Percentiles rank a stretch among this genome's conserved stretches.
phyloP scores from a whole-genome alignment of 2,113 vertebrate species.

The Gymnocephalus cernua region DNA sequence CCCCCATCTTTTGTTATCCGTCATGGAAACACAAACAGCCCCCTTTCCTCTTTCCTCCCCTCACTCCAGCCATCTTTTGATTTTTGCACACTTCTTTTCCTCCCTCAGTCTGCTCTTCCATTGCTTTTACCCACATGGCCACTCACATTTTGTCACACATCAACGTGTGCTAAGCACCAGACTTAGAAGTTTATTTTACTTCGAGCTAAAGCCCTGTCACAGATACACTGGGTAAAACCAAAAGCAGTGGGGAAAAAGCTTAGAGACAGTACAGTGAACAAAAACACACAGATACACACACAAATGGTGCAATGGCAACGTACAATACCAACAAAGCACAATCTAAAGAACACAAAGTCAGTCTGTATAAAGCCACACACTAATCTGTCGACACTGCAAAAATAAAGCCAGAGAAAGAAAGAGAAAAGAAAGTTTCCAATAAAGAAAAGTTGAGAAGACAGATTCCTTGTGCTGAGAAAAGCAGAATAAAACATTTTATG shows the following conservation, averaged over 20 bases:
- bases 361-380: constrained; percentile 46
- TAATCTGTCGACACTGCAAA: constrained; percentile 67
- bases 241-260: constrained; percentile 13
- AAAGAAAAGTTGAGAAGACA: constrained; percentile 50
- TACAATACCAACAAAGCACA: constrained; percentile 34
- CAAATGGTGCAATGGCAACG: constrained; percentile 13
- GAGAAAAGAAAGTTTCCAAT: constrained; percentile 11
- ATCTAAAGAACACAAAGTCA: constrained; percentile 43
- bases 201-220: constrained; percentile 35
- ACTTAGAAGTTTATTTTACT: constrained; percentile 39
- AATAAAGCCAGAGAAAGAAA: constrained; percentile 44
- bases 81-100: constrained; percentile 15
- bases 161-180: constrained; percentile 11
- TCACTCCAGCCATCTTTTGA: not conserved
- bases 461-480: constrained; percentile 57
- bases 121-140: constrained; percentile 21
- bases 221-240: constrained; percentile 23
- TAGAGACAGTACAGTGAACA: constrained; percentile 21
- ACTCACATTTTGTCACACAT: constrained; percentile 9
- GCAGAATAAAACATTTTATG: constrained; percentile 52
- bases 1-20: constrained; percentile 56
- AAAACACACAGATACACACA: constrained; percentile 17
- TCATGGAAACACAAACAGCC: constrained; percentile 56
- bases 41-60: constrained; percentile 7
- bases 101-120: constrained; percentile 1